Evolutionary conservation across 2,113 vertebrate genomes (phyloP), one percentile per base, ranked within the genome.

Genomic region (Cromileptes altivelis): DNA sequence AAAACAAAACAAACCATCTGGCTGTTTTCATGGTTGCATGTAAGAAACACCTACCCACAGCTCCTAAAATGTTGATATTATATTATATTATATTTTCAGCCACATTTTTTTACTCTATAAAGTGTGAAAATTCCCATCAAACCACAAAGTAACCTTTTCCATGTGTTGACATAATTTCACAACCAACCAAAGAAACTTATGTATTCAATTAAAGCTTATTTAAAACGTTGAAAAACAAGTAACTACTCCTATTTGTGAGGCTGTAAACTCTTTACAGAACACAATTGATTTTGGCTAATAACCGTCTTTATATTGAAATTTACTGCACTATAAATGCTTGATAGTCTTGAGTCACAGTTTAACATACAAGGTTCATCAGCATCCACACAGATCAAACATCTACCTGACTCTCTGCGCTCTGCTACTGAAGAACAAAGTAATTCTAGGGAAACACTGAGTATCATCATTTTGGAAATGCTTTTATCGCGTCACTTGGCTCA

Each of bases 381-480:
- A 0, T 23, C 18, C 17, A 21, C 17, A 25, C 6, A 58, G 56
- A 50, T 69, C 19, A 65, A 65, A 33, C 30, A 65, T 53, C n/a
- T 53, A 40, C 19, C 52, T 15, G n/a, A 8, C 40, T 69, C 19
- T 27, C n/a, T 49, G 42, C 47, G 52, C 0, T 7, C 30, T 47
- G 60, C 45, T 18, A 14, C 57, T 21, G 37, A 23, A 75, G 45
- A 85, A 60, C 61, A 78, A 45, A 80, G 37, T 57, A 0, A 10
- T 49, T 23, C 30, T 23, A 21, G 9, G 15, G n/a, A 70, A 58
- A 72, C 53, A 63, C 58, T 8, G n/a, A 7, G 10, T 27, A 62
- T 73, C 78, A 61, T 76, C 25, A 42, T 60, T 75, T 61, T 45
- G 58, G 53, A 84, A 78, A 74, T 63, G 1, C 8, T 75, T 69